Evolutionary conservation across 2,888 invertebrate species (phyloP).

Genomic region (Eugnorisma glareosa): DNA sequence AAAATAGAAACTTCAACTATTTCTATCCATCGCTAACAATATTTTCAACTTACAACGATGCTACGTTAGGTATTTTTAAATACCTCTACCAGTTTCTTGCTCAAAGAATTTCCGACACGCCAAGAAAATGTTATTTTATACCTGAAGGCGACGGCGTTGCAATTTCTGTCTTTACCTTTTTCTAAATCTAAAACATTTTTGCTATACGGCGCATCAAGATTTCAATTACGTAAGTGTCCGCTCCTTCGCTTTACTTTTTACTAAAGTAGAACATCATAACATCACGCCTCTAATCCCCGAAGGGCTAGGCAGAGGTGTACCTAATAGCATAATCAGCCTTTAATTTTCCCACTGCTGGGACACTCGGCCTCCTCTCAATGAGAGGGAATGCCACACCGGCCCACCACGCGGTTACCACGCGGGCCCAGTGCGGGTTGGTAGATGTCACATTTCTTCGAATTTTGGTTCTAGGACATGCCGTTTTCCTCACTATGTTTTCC

Average conservation of each 20-base stretch:
- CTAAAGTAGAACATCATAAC: neutral
- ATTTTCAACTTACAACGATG: neutral
- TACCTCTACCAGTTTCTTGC: neutral
- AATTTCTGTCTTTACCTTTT: slow-evolving; percentile 36
- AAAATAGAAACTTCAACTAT: neutral
- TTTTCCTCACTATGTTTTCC: too few species aligned
- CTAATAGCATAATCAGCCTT: too few species aligned
- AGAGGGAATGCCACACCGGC: too few species aligned
- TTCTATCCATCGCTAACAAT: neutral
- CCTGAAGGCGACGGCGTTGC: slow-evolving; percentile 32
- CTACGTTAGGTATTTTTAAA: neutral
- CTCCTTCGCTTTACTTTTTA: slow-evolving; percentile 8
- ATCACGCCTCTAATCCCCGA: neutral
- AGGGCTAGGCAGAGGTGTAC: neutral
- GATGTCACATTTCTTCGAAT: too few species aligned
- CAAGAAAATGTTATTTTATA: slow-evolving; percentile 54
- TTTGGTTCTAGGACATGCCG: too few species aligned
- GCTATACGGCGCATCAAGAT: slow-evolving; percentile 23
- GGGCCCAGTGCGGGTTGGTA: too few species aligned
- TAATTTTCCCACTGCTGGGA: too few species aligned
- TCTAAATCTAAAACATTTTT: slow-evolving; percentile 41
- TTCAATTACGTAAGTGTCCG: slow-evolving; percentile 18
- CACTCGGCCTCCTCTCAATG: too few species aligned
- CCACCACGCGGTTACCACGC: too few species aligned
- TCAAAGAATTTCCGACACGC: slow-evolving; percentile 27